Evolutionary conservation across 2,113 vertebrate species (phyloP).

Genomic region (Panthera tigris): DNA sequence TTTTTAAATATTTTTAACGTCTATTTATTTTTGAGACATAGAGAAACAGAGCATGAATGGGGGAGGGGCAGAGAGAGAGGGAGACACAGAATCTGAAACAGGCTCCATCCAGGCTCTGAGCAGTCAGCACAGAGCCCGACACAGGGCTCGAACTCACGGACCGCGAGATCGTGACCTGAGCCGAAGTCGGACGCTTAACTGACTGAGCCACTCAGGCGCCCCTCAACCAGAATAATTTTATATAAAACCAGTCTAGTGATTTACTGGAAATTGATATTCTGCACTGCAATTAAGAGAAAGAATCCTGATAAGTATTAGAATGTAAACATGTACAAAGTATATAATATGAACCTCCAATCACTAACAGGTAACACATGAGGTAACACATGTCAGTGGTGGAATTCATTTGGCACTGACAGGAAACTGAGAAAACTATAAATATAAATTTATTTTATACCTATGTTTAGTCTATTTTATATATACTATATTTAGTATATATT

Average conservation of each 20-base stretch:
- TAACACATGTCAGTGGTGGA: no score
- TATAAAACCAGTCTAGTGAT: neutral
- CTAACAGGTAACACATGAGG: neutral
- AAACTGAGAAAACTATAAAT: neutral
- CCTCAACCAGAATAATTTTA: constrained; percentile 47
- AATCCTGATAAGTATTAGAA: neutral
- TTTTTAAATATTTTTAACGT: neutral
- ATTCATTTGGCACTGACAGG: neutral
- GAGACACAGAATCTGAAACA: no score
- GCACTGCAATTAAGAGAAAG: neutral
- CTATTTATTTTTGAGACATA: no score
- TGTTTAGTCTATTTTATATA: neutral
- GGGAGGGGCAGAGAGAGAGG: no score
- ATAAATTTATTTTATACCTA: neutral
- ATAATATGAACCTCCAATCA: neutral
- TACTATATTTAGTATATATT: neutral
- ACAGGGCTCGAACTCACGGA: rapidly evolving
- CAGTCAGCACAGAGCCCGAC: no score
- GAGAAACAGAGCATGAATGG: no score
- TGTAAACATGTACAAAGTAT: neutral
- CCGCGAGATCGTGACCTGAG: no score
- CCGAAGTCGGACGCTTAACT: no score
- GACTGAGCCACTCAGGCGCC: no score
- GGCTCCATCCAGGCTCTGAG: no score
- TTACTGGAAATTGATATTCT: constrained; percentile 7